Evolutionary conservation across 2,888 invertebrate species (phyloP).

Genomic region (Romanomermis culicivorax): DNA sequence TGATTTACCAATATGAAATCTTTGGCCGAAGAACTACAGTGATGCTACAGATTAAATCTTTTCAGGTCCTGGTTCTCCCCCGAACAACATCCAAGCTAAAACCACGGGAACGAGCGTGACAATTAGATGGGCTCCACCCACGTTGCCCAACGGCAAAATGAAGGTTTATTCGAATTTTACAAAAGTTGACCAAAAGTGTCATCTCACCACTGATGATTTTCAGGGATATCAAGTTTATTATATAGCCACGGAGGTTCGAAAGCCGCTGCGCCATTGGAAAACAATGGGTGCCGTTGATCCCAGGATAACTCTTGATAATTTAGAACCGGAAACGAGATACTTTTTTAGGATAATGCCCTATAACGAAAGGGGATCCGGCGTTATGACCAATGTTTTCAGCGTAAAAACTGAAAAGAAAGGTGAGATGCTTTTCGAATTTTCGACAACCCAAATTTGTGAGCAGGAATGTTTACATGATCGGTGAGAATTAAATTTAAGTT

Average conservation of each 20-base stretch:
- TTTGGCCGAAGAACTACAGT: no score
- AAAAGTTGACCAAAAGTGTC: no score
- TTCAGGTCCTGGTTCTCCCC: constrained; percentile 23
- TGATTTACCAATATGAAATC: no score
- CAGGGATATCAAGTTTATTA: constrained; percentile 24
- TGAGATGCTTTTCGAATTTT: background rate
- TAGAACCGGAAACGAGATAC: background rate
- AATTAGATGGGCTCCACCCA: background rate
- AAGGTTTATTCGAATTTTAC: no score
- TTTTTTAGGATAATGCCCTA: background rate
- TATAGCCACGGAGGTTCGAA: constrained; percentile 21
- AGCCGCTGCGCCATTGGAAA: constrained; percentile 24
- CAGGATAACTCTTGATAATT: background rate
- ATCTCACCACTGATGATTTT: constrained; percentile 11
- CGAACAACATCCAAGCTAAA: constrained; percentile 19
- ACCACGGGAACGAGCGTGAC: background rate
- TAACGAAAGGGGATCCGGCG: background rate
- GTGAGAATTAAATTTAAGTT: no score
- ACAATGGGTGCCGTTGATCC: constrained; percentile 14
- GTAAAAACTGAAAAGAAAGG: background rate
- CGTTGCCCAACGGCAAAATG: background rate
- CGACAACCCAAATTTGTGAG: background rate
- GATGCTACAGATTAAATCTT: no score
- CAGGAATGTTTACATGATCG: no score
- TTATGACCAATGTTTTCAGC: background rate